Percentiles rank a stretch among this genome's conserved stretches.
Evolutionary conservation across 2,113 vertebrate genomes (phyloP).

Genomic region (Peromyscus leucopus): DNA sequence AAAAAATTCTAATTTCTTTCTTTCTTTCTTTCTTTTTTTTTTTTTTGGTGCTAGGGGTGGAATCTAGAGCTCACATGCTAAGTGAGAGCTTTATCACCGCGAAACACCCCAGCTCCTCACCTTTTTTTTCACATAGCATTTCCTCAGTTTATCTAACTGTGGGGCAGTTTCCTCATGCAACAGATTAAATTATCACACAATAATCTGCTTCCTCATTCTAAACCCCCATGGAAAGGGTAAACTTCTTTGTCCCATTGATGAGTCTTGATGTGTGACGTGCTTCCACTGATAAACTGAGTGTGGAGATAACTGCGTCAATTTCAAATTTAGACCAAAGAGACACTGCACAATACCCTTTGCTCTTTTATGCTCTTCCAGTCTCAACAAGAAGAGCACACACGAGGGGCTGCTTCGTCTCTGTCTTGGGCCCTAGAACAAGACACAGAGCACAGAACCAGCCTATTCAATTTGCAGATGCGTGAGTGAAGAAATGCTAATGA

Average conservation of each 20-base stretch:
- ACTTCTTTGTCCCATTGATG: background rate
- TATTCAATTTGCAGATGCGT: background rate
- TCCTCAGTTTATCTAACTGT: background rate
- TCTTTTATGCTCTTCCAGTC: constrained; percentile 11
- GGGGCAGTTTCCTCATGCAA: background rate
- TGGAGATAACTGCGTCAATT: background rate
- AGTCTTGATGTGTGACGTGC: background rate
- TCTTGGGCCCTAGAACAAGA: background rate
- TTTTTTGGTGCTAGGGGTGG: background rate
- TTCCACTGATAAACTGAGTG: background rate
- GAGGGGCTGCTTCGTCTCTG: background rate
- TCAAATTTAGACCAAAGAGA: background rate
- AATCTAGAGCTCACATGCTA: background rate
- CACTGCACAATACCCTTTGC: background rate
- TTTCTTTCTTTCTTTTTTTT: background rate
- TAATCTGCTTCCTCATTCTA: background rate
- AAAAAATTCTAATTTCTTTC: background rate
- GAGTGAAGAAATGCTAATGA: constrained; percentile 7
- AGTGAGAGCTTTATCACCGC: background rate
- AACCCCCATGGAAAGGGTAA: background rate
- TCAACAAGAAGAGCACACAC: background rate
- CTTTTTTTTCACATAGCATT: background rate
- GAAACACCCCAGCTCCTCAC: background rate
- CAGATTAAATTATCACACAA: constrained; percentile 2
- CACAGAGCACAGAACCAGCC: background rate